Evolutionary conservation across 2,888 invertebrate species (phyloP), one percentile per base, ranked within the genome.

Genomic region (Eupithecia centaureata): DNA sequence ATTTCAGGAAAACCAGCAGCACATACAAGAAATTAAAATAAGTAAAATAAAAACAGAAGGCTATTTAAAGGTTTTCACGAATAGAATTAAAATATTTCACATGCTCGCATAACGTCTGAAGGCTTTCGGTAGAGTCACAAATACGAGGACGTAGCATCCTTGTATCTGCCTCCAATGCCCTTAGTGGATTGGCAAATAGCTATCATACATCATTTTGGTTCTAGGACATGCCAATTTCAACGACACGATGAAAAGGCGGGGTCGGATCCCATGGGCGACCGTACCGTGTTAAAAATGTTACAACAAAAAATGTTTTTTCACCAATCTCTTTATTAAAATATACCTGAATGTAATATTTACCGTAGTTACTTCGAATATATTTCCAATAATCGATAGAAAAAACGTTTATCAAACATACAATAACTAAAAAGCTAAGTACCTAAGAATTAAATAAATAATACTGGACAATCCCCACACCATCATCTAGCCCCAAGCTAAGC

Each of bases 231-330:
- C 27, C 58, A 65, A 68, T 65, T 38, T 62, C 32, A 22, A 62
- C 58, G 58, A 62, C 47, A 38, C 54, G 33, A 54, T 62, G 59
- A 35, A 65, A 62, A 68, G 58, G 61, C 33, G 47, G 62, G 65
- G 68, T 62, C 61, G 64, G 52, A 18, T 65, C 61, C 57, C 54
- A 65, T 65, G 62, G 65, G 10, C 32, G 35, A 32, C 64, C 52
- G 54, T 54, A 54, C 42, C 65, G 58, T 54, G 58, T 65, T 64
- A 65, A 68, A 65, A 68, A 65, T 65, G 60, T 59, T 59, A 63
- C 47, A 62, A 27, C 54, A 51, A 63, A 56, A 59, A 62, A 32
- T 30, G 10, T 59, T 33, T 62, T 63, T 54, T 61, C 30, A 30
- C 22, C 58, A 28, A 65, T 18, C 18, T 22, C 32, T 22, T 57